Evolutionary conservation across 2,113 vertebrate genomes (phyloP), one percentile per base, ranked within the genome.

Genomic region (Haemorhous mexicanus): DNA sequence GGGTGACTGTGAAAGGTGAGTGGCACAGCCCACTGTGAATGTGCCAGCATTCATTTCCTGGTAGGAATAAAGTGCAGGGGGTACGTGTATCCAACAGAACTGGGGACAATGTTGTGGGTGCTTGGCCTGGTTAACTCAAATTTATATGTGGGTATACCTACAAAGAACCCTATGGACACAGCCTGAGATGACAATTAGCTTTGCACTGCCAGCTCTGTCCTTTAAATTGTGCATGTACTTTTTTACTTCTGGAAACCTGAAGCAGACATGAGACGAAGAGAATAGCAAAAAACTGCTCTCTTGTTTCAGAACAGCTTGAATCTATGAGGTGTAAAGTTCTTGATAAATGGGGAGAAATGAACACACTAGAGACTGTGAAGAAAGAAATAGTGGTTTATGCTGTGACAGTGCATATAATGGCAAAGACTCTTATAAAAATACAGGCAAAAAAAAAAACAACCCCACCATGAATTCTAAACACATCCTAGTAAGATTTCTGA

Each of bases 271-370:
- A 91, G 18, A 77, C 8, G 21, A 59, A 56, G 15, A 23, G 4
- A 23, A 17, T 2, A 44, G 87, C 78, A 20, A 35, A 76, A 59
- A 44, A 14, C 6, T 21, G 6, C 58, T 79, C 19, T 94, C 88
- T 86, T 85, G 39, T 87, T 72, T 80, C 35, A 8, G 76, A 97
- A 73, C 84, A 93, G 19, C 49, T 98, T 63, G 95, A 97, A 59
- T 92, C 92, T 81, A 96, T 95, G 95, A 97, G 97, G 39, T 97
- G 90, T 67, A 94, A 98, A 89, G 93, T 97, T 91, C 96, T 98
- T 46, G 43, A 74, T 24, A 94, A 95, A 73, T 97, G 95, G 94
- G 96, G 94, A 64, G 96, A 98, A 88, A 98, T 98, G 32, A 96
- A 95, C 67, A 89, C 33, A 32, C 85, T 98, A 35, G 95, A 98